Conservation (phyloP, 2,797 vertebrate species). For the Todus mexicanus region DNA sequence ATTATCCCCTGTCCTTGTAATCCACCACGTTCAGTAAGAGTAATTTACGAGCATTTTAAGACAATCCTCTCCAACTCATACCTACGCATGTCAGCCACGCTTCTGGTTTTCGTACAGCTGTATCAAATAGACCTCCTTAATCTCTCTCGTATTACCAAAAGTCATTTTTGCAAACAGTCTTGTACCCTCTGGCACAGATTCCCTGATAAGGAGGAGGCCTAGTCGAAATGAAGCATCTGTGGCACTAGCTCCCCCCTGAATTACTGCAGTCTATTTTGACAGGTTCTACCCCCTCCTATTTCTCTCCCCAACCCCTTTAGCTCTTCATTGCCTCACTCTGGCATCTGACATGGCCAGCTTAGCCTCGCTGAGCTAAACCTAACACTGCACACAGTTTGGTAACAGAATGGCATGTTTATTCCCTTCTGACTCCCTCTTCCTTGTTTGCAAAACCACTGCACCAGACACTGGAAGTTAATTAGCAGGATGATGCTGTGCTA, state of each 20-base stretch:
- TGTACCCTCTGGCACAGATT: constrained; percentile 74
- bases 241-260: constrained; percentile 70
- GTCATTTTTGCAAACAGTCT: constrained; percentile 73
- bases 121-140: constrained; percentile 68
- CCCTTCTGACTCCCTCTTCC: constrained; percentile 85
- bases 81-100: constrained; percentile 20
- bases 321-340: constrained; percentile 69
- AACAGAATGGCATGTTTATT: constrained; percentile 87
- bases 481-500: constrained; percentile 96
- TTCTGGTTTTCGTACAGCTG: constrained; percentile 49
- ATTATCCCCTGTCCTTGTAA: background rate
- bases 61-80: constrained; percentile 29
- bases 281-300: constrained; percentile 58
- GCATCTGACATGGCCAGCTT: constrained; percentile 77
- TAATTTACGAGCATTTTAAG: background rate
- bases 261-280: constrained; percentile 70
- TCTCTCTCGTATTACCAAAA: constrained; percentile 71
- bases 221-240: constrained; percentile 72
- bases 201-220: constrained; percentile 65
- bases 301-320: constrained; percentile 66
- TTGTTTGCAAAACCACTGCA: constrained; percentile 87
- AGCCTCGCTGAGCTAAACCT: constrained; percentile 74
- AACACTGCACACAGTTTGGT: constrained; percentile 80
- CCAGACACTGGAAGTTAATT: constrained; percentile 93
- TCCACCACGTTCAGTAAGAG: background rate